Evolutionary conservation across 2,113 vertebrate genomes (phyloP).

Genomic region (Chrysemys picta): DNA sequence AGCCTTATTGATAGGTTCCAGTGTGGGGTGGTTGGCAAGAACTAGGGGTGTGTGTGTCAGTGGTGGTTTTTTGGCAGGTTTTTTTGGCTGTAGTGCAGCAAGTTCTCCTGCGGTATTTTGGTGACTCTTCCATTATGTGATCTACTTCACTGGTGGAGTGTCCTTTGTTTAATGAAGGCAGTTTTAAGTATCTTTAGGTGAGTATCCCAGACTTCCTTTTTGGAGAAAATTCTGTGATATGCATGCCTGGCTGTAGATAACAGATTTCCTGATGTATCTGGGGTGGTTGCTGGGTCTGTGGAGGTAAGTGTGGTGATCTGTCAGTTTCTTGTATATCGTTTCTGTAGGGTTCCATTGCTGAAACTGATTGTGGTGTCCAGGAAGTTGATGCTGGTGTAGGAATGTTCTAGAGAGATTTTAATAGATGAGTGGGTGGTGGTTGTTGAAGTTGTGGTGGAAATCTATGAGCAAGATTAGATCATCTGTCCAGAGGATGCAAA

Average conservation of each 20-base stretch:
- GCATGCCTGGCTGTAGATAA: background rate
- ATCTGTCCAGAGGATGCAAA: background rate
- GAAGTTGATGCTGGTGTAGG: background rate
- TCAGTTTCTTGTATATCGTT: background rate
- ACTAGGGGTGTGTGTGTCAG: background rate
- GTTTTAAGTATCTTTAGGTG: background rate
- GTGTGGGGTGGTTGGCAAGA: background rate
- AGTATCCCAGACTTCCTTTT: background rate
- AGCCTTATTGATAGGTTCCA: background rate
- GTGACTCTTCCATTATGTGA: background rate
- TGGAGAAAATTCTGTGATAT: background rate
- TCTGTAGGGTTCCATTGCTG: background rate
- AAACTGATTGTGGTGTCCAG: background rate
- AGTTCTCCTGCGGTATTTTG: background rate
- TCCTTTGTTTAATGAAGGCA: background rate
- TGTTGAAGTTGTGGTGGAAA: background rate
- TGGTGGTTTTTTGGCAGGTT: background rate
- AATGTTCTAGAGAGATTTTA: background rate
- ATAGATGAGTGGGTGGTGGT: background rate
- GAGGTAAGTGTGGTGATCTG: background rate
- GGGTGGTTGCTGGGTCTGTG: no score
- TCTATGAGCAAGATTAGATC: background rate
- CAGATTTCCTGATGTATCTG: background rate
- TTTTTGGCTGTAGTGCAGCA: no score
- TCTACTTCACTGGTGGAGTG: background rate